Base-by-base conservation (phyloP, 1,140 invertebrate genomes). In the Arion vulgaris region DNA sequence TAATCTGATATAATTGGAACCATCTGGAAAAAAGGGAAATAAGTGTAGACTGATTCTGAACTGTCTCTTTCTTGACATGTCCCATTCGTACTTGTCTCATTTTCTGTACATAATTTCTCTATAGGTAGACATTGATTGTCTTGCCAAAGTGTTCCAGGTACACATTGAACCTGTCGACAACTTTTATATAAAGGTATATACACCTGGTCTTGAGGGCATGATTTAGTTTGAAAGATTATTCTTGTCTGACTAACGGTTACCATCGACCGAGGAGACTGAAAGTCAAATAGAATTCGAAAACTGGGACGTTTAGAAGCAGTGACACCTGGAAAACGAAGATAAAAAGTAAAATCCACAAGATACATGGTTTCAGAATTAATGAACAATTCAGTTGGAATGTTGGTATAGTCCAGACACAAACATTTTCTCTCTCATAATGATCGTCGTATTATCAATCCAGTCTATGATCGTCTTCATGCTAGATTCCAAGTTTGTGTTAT, bases 251-350 rank as follows among this genome's bases (percentile, higher is more conserved):
- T 76, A n/a, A 51, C 32, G 5, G 38, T 73, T 26, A 76, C n/a
- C 2, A n/a, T 39, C 15, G 51, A 9, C 26, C 7, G 34, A n/a
- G n/a, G 32, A 36, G 51, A 62, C 26, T 34, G 57, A 66, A 78
- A 78, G 57, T 78, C 76, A 26, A 66, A 66, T 32, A 78, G 32
- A n/a, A 78, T 45, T 5, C 76, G 53, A 78, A 66, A 68, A 66
- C 76, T 78, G 34, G 62, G 57, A 11, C 57, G 9, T 19, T 11
- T 19, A 9, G 19, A 11, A 19, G 9, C 19, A 9, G 9, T 11
- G 19, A 49, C 19, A 9, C 19, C 9, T 9, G 9, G 9, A 19
- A 19, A 11, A 11, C 19, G 9, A 9, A 19, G 9, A 11, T 11
- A 49, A 9, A 49, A 49, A 49, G 19, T 11, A 11, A 49, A 19